Percentiles rank a stretch among this genome's conserved stretches.
Conservation (phyloP, 1,140 invertebrate species). For the Oncopodura yosiiana region DNA sequence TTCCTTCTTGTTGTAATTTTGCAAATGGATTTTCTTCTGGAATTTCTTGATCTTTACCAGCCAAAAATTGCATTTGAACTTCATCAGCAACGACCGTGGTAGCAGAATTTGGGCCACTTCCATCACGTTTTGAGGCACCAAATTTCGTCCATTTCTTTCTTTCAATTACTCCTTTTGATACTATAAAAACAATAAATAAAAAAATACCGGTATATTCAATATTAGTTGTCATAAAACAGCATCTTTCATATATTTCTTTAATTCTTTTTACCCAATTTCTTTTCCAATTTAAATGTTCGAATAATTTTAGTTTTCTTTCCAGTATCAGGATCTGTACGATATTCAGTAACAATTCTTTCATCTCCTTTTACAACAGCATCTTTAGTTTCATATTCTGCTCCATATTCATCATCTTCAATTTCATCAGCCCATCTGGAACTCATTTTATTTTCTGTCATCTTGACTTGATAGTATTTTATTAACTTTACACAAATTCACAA, state of each 20-base stretch:
- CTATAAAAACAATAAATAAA: slow-evolving; percentile 38
- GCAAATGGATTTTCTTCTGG: slow-evolving; percentile 72
- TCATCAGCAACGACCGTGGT: slow-evolving; percentile 94
- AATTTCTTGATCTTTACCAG: slow-evolving; percentile 68
- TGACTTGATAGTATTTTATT: too few relatives aligned
- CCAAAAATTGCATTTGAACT: slow-evolving; percentile 83
- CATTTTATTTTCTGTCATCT: slow-evolving; percentile 12
- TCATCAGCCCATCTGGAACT: slow-evolving; percentile 32
- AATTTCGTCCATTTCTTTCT: slow-evolving; percentile 92
- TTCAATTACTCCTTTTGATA: slow-evolving; percentile 82
- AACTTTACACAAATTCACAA: too few relatives aligned
- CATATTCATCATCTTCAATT: slow-evolving; percentile 32
- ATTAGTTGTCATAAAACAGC: not conserved
- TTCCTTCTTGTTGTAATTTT: slow-evolving; percentile 58
- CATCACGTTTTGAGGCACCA: slow-evolving; percentile 77
- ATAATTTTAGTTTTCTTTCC: slow-evolving; percentile 30
- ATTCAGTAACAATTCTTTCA: slow-evolving; percentile 31
- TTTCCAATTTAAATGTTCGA: slow-evolving; percentile 32
- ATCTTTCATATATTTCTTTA: not conserved
- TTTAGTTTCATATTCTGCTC: not conserved
- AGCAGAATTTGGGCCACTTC: slow-evolving; percentile 88
- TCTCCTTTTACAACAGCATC: slow-evolving; percentile 27
- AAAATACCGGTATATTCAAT: not conserved
- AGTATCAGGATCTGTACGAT: slow-evolving; percentile 26
- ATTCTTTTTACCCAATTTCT: slow-evolving; percentile 29